Evolutionary conservation across 1,140 invertebrate species (phyloP).

Genomic region (Pectinophora gossypiella): DNA sequence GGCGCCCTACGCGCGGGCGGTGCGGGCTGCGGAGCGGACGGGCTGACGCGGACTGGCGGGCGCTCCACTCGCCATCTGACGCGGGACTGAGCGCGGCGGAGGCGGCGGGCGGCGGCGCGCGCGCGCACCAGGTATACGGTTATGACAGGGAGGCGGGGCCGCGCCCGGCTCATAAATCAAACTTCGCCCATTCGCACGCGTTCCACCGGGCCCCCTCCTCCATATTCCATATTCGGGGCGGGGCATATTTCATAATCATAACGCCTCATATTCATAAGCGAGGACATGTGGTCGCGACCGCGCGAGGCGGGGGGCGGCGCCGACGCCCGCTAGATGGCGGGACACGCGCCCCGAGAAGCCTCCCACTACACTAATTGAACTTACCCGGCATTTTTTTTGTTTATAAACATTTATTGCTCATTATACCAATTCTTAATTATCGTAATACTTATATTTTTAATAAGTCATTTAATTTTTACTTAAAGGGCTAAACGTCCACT

Average conservation of each 20-base stretch:
- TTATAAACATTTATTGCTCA: conserved; percentile 25
- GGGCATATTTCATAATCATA: conserved; percentile 77
- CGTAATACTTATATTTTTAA: too few relatives aligned
- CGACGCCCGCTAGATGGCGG: conserved; percentile 38
- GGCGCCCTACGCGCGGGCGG: conserved; percentile 42
- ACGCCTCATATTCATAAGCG: conserved; percentile 75
- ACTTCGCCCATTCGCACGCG: conserved; percentile 74
- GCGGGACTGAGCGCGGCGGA: conserved; percentile 67
- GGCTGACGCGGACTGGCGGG: conserved; percentile 34
- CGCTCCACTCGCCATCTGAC: conserved; percentile 65
- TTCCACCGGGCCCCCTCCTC: conserved; percentile 52
- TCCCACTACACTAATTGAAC: conserved; percentile 69
- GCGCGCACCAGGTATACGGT: conserved; percentile 69
- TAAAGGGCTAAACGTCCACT: too few relatives aligned
- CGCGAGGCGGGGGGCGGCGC: conserved; percentile 18
- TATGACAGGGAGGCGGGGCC: conserved; percentile 73
- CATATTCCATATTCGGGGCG: conserved; percentile 75
- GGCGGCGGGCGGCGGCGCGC: conserved; percentile 56
- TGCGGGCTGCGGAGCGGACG: conserved; percentile 37
- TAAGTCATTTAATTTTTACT: too few relatives aligned
- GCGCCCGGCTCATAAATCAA: conserved; percentile 74
- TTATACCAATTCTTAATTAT: neutral
- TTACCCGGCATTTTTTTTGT: conserved; percentile 66
- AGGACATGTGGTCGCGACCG: conserved; percentile 44
- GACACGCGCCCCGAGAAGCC: conserved; percentile 60